phyloP scores from a whole-genome alignment of 2,888 invertebrate genomes.

The Leptopilina myrica region DNA sequence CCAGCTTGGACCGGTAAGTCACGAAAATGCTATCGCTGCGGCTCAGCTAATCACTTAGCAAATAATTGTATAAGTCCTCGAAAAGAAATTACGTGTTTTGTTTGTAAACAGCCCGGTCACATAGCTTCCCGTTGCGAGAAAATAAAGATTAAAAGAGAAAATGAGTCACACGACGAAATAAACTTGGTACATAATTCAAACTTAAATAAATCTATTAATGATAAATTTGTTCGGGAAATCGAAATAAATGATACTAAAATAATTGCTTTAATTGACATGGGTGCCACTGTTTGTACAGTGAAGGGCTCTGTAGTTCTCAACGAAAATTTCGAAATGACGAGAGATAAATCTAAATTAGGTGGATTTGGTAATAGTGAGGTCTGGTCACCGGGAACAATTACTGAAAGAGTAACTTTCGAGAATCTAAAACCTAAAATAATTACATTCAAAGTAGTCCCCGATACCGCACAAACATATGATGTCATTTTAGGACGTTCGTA shows the following conservation, averaged over 20 bases:
- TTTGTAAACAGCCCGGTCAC: constrained; percentile 24
- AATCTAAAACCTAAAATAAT: background rate
- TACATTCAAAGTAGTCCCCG: background rate
- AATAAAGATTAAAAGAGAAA: background rate
- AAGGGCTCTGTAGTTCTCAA: constrained; percentile 41
- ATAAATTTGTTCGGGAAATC: constrained; percentile 30
- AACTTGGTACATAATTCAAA: background rate
- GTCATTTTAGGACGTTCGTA: constrained; percentile 29
- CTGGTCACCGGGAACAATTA: background rate
- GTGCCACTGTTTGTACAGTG: constrained; percentile 46
- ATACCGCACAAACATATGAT: background rate
- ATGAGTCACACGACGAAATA: background rate
- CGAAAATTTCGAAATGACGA: constrained; percentile 3
- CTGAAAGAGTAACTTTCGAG: background rate
- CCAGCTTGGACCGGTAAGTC: background rate
- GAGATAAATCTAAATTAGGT: background rate
- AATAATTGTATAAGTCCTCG: background rate
- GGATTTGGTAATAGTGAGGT: background rate
- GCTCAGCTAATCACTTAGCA: background rate
- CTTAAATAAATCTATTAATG: background rate
- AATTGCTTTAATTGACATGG: constrained; percentile 46
- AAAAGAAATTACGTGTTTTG: background rate
- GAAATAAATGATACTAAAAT: constrained; percentile 10
- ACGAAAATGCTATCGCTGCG: constrained; percentile 3
- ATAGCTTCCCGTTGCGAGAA: background rate